phyloP scores from a whole-genome alignment of 2,888 invertebrate genomes.

The Ferdinandea cuprea region DNA sequence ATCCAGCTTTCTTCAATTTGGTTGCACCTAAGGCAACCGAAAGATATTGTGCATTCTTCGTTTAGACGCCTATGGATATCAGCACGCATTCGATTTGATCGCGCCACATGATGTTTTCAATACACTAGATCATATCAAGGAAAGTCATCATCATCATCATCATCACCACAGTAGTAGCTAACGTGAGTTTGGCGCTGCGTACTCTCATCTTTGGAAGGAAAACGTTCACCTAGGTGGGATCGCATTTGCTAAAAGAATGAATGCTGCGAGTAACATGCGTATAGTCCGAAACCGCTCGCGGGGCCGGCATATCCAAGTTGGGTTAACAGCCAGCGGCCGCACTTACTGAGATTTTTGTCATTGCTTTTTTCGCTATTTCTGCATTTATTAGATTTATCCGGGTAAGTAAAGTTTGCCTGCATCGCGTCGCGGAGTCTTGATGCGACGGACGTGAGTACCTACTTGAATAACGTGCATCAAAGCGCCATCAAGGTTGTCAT shows the following conservation, averaged over 20 bases:
- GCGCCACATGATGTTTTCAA: conserved; percentile 47
- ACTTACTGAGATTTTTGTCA: not conserved
- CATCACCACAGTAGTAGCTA: conserved; percentile 2
- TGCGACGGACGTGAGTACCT: conserved; percentile 18
- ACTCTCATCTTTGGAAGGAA: conserved; percentile 6
- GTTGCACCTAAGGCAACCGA: conserved; percentile 47
- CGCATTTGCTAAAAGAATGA: conserved; percentile 10
- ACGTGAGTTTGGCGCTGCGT: conserved; percentile 1
- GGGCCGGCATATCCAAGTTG: conserved; percentile 42
- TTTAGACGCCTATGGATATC: conserved; percentile 28
- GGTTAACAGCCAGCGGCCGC: not conserved
- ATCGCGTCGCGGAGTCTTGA: not conserved
- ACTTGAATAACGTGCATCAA: conserved; percentile 24
- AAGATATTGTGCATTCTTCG: conserved; percentile 40
- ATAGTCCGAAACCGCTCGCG: conserved; percentile 43
- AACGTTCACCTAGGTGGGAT: conserved; percentile 30
- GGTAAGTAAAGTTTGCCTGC: too few species aligned
- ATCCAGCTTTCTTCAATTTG: conserved; percentile 50
- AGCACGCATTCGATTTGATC: conserved; percentile 44
- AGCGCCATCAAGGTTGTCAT: conserved; percentile 46
- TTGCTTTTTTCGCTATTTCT: conserved; percentile 8
- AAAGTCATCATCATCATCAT: conserved; percentile 53
- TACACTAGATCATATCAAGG: conserved; percentile 62
- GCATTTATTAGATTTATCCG: conserved; percentile 22
- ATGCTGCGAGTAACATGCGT: conserved; percentile 10